A percentile compares a stretch with the other conserved stretches of the same genome.
phyloP scores from a whole-genome alignment of 64 coral and sea anemone genomes.

The Actinia tenebrosa region DNA sequence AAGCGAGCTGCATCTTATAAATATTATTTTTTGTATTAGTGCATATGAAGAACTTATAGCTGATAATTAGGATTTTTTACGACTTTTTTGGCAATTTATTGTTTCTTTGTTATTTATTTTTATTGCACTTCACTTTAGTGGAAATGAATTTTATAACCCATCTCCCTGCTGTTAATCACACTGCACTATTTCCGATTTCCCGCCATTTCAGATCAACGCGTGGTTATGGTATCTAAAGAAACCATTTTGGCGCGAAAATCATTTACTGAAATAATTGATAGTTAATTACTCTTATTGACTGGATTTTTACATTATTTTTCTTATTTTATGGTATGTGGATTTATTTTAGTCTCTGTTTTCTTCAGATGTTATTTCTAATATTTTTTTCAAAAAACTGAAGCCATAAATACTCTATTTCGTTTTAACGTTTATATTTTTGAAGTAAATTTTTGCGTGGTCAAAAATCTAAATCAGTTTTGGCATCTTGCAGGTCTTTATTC shows the following conservation, averaged over 20 bases:
- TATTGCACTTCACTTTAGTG: neutral
- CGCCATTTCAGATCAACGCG: neutral
- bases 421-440: neutral
- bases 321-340: too few species aligned
- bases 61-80: neutral
- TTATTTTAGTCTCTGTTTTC: neutral
- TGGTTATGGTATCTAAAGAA: neutral
- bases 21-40: too few species aligned
- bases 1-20: too few species aligned
- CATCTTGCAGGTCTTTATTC: neutral
- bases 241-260: constrained; percentile 1
- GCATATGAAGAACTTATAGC: too few species aligned
- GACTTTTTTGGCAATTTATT: neutral
- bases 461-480: neutral
- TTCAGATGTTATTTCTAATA: neutral
- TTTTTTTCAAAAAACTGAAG: too few species aligned
- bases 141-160: neutral
- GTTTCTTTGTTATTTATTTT: neutral
- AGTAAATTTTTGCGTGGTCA: neutral
- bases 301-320: too few species aligned
- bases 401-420: too few species aligned
- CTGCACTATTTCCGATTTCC: neutral
- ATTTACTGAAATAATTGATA: neutral
- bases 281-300: too few species aligned
- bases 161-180: neutral